A percentile compares a stretch with the other conserved stretches of the same genome.
Conservation (phyloP, 2,797 vertebrate genomes). For the Galago senegalensis region DNA sequence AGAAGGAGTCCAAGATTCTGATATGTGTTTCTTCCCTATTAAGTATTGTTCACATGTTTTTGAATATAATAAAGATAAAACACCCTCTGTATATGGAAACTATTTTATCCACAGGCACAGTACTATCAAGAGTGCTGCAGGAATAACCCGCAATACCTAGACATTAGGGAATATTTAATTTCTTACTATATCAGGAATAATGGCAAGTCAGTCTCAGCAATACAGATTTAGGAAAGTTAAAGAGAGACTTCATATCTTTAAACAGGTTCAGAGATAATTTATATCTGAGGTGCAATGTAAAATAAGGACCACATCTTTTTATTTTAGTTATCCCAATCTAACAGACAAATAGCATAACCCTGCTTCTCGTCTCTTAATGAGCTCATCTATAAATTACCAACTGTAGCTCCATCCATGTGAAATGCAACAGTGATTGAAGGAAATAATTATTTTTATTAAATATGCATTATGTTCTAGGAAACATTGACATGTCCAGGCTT, state of each 20-base stretch:
- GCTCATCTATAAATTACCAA: not conserved
- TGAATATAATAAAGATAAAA: not conserved
- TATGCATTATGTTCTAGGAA: not conserved
- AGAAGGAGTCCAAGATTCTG: not conserved
- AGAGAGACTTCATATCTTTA: not conserved
- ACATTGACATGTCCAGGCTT: not conserved
- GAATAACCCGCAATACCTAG: not conserved
- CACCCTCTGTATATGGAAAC: not conserved
- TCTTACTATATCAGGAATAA: not conserved
- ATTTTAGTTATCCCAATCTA: not conserved
- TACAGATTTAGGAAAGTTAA: not conserved
- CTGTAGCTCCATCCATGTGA: not conserved
- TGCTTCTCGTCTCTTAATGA: not conserved
- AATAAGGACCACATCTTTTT: not conserved
- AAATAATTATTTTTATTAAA: not conserved
- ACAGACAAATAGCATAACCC: not conserved
- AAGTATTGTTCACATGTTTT: not conserved
- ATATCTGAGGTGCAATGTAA: not conserved
- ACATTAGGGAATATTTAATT: not conserved
- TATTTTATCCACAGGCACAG: not conserved
- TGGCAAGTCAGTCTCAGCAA: not conserved
- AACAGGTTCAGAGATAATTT: slow-evolving; percentile 2
- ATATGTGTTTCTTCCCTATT: not conserved
- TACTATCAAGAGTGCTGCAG: not conserved
- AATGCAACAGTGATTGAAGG: not conserved